A percentile compares a stretch with the other conserved stretches of the same genome.
phyloP scores from a whole-genome alignment of 2,113 vertebrate species.

The Pipa parva region DNA sequence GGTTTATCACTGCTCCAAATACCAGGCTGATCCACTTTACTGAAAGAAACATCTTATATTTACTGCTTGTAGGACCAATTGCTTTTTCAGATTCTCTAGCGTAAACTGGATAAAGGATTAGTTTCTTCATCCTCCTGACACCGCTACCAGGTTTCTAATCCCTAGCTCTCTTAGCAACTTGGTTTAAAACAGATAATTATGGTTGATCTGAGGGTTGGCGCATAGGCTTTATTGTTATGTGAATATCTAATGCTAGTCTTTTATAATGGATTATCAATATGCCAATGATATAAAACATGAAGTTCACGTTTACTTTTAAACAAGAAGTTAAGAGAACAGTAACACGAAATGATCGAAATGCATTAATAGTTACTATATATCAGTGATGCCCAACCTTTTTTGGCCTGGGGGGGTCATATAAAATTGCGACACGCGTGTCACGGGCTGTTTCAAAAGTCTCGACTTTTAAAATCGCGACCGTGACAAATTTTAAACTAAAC shows the following conservation, averaged over 20 bases:
- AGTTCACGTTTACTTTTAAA: background rate
- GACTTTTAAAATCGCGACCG: no score
- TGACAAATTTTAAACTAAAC: no score
- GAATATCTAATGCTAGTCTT: slow-evolving; percentile 1
- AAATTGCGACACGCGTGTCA: no score
- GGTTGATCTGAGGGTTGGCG: background rate
- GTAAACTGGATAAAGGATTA: slow-evolving; percentile 8
- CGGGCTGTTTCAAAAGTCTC: no score
- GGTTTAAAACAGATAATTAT: slow-evolving; percentile 11
- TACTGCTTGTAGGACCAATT: background rate
- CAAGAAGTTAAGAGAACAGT: no score
- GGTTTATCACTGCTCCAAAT: background rate
- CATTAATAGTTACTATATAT: no score
- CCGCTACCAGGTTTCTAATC: background rate
- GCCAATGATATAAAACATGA: background rate
- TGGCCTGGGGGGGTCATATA: no score
- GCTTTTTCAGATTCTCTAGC: background rate
- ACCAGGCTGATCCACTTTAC: background rate
- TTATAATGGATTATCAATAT: background rate
- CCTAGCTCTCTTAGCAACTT: background rate
- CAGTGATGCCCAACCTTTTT: no score
- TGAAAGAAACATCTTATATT: background rate
- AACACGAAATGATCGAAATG: no score
- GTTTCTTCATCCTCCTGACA: background rate
- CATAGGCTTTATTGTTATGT: slow-evolving; percentile 11